These are phyloP conservation scores for Macrotus californicus DNA, from an alignment of 2,113 vertebrate genomes.

Conservation along the genomic window DNA sequence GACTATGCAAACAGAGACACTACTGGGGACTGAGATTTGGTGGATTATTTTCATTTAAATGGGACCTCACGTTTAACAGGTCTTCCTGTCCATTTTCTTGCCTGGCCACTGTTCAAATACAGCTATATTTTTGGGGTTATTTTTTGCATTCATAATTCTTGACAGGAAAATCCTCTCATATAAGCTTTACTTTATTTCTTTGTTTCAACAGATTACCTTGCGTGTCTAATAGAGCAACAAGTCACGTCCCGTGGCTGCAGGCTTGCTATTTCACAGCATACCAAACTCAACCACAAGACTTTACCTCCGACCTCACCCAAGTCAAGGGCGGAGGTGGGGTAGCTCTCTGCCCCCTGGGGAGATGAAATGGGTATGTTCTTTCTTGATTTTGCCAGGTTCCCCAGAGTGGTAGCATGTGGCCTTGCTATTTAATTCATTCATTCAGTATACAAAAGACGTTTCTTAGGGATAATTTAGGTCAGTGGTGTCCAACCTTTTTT, in stretches of 20 bases:
- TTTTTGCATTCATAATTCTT: slow-evolving; percentile 48
- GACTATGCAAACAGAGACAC: neutral
- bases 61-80: neutral
- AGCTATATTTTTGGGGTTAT: slow-evolving; percentile 28
- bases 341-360: neutral
- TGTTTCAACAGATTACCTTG: slow-evolving; percentile 49
- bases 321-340: neutral
- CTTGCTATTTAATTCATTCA: neutral
- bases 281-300: neutral
- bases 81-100: slow-evolving; percentile 12
- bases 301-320: neutral
- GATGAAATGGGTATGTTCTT: neutral
- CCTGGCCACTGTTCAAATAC: neutral
- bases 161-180: slow-evolving; percentile 48
- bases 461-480: neutral
- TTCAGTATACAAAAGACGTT: neutral
- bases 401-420: neutral
- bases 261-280: neutral
- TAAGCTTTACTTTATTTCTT: slow-evolving; percentile 47
- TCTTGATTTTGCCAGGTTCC: neutral
- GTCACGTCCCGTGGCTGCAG: slow-evolving; percentile 13
- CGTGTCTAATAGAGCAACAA: slow-evolving; percentile 36
- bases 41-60: neutral
- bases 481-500: neutral
- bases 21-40: neutral